Evolutionary conservation across 2,797 vertebrate species (phyloP).

Genomic region (Spinibarbus caldwelli): DNA sequence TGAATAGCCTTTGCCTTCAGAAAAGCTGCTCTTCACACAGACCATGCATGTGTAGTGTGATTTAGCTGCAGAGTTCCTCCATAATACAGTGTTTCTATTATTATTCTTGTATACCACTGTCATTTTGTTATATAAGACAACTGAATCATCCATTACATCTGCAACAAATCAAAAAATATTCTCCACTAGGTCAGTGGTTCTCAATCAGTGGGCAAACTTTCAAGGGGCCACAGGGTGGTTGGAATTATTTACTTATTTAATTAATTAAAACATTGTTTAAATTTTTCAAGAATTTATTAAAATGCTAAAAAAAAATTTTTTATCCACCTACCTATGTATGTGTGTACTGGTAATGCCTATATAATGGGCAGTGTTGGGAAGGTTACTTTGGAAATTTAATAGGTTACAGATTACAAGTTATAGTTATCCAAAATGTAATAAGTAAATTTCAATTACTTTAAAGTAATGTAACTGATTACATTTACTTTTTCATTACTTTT

Average conservation of each 20-base stretch:
- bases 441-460: no score
- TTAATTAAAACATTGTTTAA: not conserved
- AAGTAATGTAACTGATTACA: not conserved
- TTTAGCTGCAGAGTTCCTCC: not conserved
- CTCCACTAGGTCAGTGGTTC: not conserved
- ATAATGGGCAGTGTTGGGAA: not conserved
- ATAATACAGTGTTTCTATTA: not conserved
- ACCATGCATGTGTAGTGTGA: not conserved
- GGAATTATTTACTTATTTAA: not conserved
- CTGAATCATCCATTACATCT: constrained; percentile 1
- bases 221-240: not conserved
- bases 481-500: not conserved
- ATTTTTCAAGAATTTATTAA: no score
- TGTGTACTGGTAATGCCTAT: no score
- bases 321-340: no score
- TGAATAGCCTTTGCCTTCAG: not conserved
- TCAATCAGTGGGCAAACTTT: not conserved
- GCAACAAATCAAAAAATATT: not conserved
- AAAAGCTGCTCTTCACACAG: not conserved
- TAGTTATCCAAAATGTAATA: no score
- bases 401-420: not conserved
- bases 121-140: not conserved
- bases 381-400: not conserved
- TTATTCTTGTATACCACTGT: not conserved
- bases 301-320: no score